Conservation (phyloP, 2,113 vertebrate species). For the Centropus unirufus region DNA sequence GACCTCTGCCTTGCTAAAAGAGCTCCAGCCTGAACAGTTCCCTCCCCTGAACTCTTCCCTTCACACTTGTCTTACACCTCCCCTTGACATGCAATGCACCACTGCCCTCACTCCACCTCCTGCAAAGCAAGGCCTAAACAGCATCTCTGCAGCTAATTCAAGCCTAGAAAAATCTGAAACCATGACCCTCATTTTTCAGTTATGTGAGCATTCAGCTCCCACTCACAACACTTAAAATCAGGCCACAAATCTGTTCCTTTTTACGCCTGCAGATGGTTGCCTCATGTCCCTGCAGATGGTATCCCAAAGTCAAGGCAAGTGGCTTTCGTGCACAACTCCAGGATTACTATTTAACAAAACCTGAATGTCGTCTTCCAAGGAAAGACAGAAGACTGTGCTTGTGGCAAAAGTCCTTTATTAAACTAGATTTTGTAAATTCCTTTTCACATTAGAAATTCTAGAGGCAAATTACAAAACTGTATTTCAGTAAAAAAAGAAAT, state of each 20-base stretch:
- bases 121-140: not conserved
- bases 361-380: not conserved
- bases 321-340: not conserved
- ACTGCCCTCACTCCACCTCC: not conserved
- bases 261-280: slow-evolving; percentile 19
- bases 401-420: slow-evolving; percentile 78
- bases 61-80: not conserved
- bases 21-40: not conserved
- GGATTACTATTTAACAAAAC: not conserved
- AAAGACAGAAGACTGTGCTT: slow-evolving; percentile 57
- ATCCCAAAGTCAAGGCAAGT: slow-evolving; percentile 37
- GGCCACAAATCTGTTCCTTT: slow-evolving; percentile 55
- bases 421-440: slow-evolving; percentile 72
- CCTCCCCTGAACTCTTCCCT: not conserved
- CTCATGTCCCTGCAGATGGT: slow-evolving; percentile 43
- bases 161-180: not conserved
- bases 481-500: slow-evolving; percentile 76
- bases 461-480: slow-evolving; percentile 77
- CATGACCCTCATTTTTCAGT: not conserved
- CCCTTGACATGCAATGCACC: not conserved
- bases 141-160: not conserved
- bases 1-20: not conserved
- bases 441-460: slow-evolving; percentile 75
- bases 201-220: slow-evolving; percentile 24
- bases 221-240: not conserved